Evolutionary conservation across 2,113 vertebrate genomes (phyloP).

Genomic region (Chionomys nivalis): DNA sequence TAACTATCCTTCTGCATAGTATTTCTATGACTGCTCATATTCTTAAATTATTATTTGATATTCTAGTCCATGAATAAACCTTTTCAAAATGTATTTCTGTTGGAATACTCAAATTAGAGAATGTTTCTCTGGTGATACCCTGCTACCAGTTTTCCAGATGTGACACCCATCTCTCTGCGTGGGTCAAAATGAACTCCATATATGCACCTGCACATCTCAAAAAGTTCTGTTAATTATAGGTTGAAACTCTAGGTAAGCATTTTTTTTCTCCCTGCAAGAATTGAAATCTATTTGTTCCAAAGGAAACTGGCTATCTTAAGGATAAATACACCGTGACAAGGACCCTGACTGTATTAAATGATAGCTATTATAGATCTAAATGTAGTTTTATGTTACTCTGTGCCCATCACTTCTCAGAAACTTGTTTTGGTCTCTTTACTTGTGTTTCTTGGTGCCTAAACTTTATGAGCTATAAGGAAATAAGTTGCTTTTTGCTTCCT

Average conservation of each 20-base stretch:
- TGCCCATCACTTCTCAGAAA: neutral
- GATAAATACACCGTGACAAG: neutral
- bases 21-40: neutral
- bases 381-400: neutral
- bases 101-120: neutral
- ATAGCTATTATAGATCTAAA: conserved; percentile 35
- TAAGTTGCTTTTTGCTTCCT: neutral
- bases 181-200: neutral
- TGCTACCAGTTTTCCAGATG: neutral
- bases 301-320: neutral
- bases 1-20: neutral
- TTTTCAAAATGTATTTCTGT: neutral
- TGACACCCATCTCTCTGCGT: conserved; percentile 24
- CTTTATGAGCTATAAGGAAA: neutral
- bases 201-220: conserved; percentile 31
- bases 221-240: conserved; percentile 53
- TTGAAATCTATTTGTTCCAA: conserved; percentile 55
- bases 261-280: conserved; percentile 28
- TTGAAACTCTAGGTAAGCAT: conserved; percentile 39
- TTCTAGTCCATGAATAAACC: neutral
- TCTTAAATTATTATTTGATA: neutral
- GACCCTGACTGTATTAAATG: conserved; percentile 55
- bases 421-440: neutral
- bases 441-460: neutral
- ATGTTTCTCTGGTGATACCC: neutral